phyloP scores from a whole-genome alignment of 2,888 invertebrate species.

The Lypha dubia region DNA sequence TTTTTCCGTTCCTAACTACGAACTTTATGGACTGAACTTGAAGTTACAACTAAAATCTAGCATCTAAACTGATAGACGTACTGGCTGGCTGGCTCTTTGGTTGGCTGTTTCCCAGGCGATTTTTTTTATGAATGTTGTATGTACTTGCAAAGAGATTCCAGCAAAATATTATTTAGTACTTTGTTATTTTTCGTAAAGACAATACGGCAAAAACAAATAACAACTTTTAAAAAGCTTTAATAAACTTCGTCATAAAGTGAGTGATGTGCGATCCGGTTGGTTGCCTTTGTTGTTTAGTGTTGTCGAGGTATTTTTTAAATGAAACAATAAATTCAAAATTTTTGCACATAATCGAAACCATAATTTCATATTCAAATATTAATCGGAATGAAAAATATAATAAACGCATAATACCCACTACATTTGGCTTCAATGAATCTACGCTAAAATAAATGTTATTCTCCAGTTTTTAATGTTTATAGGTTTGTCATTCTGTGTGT shows the following conservation, averaged over 20 bases:
- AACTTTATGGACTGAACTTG: slow-evolving; percentile 61
- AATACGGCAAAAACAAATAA: slow-evolving; percentile 31
- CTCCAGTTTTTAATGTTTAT: too few species aligned
- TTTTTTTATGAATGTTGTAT: slow-evolving; percentile 17
- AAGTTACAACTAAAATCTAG: slow-evolving; percentile 62
- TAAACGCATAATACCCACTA: too few species aligned
- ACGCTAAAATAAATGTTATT: too few species aligned
- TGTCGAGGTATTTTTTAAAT: slow-evolving; percentile 21
- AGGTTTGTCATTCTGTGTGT: too few species aligned
- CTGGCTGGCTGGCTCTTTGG: slow-evolving; percentile 36
- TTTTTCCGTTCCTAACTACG: slow-evolving; percentile 34
- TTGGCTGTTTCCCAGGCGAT: slow-evolving; percentile 35
- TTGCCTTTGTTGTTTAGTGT: slow-evolving; percentile 28
- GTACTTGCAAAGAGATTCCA: slow-evolving; percentile 38
- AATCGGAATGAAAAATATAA: too few species aligned
- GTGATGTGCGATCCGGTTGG: slow-evolving; percentile 68
- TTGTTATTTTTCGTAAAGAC: slow-evolving; percentile 34
- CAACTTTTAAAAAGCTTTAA: slow-evolving; percentile 62
- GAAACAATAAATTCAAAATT: neutral
- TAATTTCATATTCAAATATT: too few species aligned
- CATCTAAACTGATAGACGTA: slow-evolving; percentile 19
- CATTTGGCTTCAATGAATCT: too few species aligned
- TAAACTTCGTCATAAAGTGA: slow-evolving; percentile 59
- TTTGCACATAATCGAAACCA: too few species aligned
- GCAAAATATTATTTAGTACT: slow-evolving; percentile 47